Evolutionary conservation across 1,140 invertebrate genomes (phyloP).

Genomic region (Rhagoletis zephyria): DNA sequence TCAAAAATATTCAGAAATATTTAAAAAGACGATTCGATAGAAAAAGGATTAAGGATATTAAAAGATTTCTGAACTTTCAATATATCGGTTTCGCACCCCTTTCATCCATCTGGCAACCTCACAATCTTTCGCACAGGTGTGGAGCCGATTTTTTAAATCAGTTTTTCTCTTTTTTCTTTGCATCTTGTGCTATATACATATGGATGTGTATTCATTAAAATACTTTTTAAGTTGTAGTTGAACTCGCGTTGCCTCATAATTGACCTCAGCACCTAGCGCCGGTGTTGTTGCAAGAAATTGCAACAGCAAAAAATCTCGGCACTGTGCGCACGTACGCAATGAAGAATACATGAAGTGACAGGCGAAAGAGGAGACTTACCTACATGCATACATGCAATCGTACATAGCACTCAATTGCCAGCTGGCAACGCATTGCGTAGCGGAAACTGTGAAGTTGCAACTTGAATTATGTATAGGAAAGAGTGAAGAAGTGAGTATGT

Average conservation of each 20-base stretch:
- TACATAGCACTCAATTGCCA: not conserved
- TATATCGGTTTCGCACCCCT: too few species aligned
- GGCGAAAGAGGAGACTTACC: not conserved
- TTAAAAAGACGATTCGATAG: too few species aligned
- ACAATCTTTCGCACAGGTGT: too few species aligned
- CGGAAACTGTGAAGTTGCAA: not conserved
- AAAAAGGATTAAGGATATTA: too few species aligned
- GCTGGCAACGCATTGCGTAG: not conserved
- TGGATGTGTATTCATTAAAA: too few species aligned
- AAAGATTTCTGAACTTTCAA: too few species aligned
- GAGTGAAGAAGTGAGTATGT: not conserved
- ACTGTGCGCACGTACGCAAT: not conserved
- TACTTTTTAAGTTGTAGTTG: not conserved
- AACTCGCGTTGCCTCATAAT: not conserved
- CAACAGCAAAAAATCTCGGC: not conserved
- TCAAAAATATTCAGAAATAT: too few species aligned
- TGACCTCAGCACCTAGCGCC: slow-evolving; percentile 2
- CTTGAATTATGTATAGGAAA: not conserved
- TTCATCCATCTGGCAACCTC: too few species aligned
- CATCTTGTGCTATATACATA: too few species aligned
- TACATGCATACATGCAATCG: too few species aligned
- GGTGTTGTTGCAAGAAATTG: not conserved
- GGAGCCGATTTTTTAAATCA: too few species aligned
- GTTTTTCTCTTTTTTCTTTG: too few species aligned
- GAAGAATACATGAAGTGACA: not conserved